Conservation (phyloP, 2,888 invertebrate species). For the Parochlus steinenii region DNA sequence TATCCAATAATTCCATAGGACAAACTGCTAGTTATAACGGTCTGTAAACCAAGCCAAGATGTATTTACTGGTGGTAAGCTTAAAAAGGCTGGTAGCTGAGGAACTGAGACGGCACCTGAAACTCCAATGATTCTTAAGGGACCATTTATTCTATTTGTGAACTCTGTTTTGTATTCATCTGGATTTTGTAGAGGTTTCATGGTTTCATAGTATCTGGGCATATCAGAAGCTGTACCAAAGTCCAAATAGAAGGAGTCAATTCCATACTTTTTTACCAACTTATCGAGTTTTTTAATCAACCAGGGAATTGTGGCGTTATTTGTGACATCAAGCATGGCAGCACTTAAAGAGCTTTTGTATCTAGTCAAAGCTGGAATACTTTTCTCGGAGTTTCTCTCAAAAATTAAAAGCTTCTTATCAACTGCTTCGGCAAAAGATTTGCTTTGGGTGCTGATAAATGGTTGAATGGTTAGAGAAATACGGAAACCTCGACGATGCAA, state of each 20-base stretch:
- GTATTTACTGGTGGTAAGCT: constrained; percentile 73
- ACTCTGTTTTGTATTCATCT: constrained; percentile 63
- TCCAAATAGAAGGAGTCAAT: constrained; percentile 77
- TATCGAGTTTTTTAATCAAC: constrained; percentile 55
- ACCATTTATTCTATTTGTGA: constrained; percentile 45
- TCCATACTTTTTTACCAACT: constrained; percentile 51
- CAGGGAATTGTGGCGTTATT: constrained; percentile 67
- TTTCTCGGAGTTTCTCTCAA: constrained; percentile 61
- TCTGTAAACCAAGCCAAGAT: constrained; percentile 69
- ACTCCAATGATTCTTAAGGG: constrained; percentile 58
- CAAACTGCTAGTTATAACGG: constrained; percentile 72
- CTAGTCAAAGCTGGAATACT: constrained; percentile 68
- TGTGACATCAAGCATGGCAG: constrained; percentile 74
- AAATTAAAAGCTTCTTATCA: constrained; percentile 52
- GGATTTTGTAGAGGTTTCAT: constrained; percentile 58
- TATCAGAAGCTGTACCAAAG: constrained; percentile 63
- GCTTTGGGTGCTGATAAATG: constrained; percentile 78
- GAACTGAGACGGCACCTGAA: constrained; percentile 64
- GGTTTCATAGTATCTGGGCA: constrained; percentile 74
- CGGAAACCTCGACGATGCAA: constrained; percentile 71
- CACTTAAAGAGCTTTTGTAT: constrained; percentile 64
- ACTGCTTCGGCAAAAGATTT: constrained; percentile 67
- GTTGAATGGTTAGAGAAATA: constrained; percentile 77
- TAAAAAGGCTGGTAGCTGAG: constrained; percentile 71
- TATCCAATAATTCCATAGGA: constrained; percentile 83